Base-by-base conservation (phyloP, 2,113 vertebrate species). In the Propithecus coquereli region DNA sequence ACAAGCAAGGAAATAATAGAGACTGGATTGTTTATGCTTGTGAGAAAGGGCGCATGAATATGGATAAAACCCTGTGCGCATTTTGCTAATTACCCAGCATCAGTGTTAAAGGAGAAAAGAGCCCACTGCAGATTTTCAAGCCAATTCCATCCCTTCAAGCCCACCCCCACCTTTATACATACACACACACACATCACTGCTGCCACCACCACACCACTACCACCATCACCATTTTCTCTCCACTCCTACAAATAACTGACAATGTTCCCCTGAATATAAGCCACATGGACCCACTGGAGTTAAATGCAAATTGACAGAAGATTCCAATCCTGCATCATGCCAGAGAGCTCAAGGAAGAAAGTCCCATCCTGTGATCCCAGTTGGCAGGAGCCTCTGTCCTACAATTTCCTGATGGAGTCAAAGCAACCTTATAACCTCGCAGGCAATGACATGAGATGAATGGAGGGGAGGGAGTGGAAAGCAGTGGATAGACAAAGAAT, bases 31-130 rank as follows among this genome's bases (percentile, higher is more conserved):
- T 98, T 98, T 96, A 50, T 94, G 96, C 93, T 95, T 98, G 96
- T 97, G 96, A 93, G 94, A 97, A 96, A 97, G 96, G 97, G 97
- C 80, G 89, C 96, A 95, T 68, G 96, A 97, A 97, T 95, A 97
- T 98, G 97, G 97, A 97, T 94, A 97, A 98, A 98, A 97, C 95
- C 95, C 93, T 74, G 96, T 82, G 90, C 52, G 30, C 3, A 3
- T 97, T 98, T 94, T 91, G 98, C 97, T 98, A 97, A 98, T 98
- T 98, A 92, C 89, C 96, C 97, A 96, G 96, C 97, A 96, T 97
- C 98, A 97, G 66, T 95, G 77, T 5, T 84, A 96, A 96, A 97
- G 94, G 91, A 87, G 91, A 96, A 43, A 14, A 96, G 88, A 97
- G 92, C 20, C 18, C 83, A 54, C 81, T 97, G 97, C 96, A 97